These are phyloP conservation scores for Epinephelus coioides DNA, from an alignment of 2,797 vertebrate species.

Conservation along the genomic window DNA sequence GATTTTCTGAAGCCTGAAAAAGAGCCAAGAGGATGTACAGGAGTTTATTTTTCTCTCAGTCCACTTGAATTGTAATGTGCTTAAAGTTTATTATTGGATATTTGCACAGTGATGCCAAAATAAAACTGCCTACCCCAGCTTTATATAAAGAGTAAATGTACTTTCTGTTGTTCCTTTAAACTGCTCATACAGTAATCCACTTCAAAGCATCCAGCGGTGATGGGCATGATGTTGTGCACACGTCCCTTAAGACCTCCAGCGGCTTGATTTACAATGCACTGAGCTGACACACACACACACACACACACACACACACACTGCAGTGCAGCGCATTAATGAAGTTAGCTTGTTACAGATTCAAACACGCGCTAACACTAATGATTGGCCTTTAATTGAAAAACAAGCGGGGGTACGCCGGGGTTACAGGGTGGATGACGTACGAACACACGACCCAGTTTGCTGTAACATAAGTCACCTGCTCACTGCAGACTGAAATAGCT, in stretches of 20 bases:
- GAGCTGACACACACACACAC: conserved; percentile 12
- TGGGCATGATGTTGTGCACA: conserved; percentile 32
- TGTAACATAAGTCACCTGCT: conserved; percentile 56
- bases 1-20: too few relatives aligned
- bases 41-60: too few relatives aligned
- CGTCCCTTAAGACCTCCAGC: conserved; percentile 15
- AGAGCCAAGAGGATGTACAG: too few relatives aligned
- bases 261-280: background rate
- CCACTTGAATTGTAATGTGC: too few relatives aligned
- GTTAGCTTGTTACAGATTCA: conserved; percentile 30
- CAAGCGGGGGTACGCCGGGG: conserved; percentile 31
- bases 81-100: too few relatives aligned
- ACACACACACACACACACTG: conserved; percentile 26
- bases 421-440: conserved; percentile 47
- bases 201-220: conserved; percentile 53
- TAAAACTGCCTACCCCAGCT: background rate
- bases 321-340: conserved; percentile 19
- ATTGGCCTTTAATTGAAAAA: conserved; percentile 53
- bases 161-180: conserved; percentile 22
- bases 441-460: conserved; percentile 40
- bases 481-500: conserved; percentile 47
- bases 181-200: conserved; percentile 26
- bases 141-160: background rate
- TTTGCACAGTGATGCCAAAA: too few relatives aligned
- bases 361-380: conserved; percentile 57